Percentiles rank a stretch among this genome's conserved stretches.
Evolutionary conservation across 2,888 invertebrate genomes (phyloP).

Genomic region (Linnaemya vulpina): DNA sequence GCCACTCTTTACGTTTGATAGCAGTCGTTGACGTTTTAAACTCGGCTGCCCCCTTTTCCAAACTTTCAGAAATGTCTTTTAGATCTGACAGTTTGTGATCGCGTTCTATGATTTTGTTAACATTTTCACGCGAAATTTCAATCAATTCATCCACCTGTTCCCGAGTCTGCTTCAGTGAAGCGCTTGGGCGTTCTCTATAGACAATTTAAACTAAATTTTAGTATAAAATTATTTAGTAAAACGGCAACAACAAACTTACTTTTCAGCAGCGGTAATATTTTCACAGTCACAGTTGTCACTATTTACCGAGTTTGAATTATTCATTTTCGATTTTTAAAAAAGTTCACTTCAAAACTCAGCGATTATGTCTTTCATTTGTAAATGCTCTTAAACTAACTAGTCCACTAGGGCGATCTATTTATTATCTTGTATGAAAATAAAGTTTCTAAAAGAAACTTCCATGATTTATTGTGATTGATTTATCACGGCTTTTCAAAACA

Average conservation of each 20-base stretch:
- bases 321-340: conserved; percentile 10
- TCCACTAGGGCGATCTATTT: too few species aligned
- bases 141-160: conserved; percentile 58
- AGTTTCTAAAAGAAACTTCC: neutral
- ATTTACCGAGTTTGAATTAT: conserved; percentile 24
- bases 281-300: conserved; percentile 8
- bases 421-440: neutral
- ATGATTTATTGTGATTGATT: neutral
- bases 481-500: too few species aligned
- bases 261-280: neutral
- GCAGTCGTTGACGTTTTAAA: conserved; percentile 32
- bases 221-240: neutral
- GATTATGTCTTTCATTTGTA: neutral
- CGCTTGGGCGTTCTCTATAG: conserved; percentile 1
- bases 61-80: conserved; percentile 24
- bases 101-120: conserved; percentile 46
- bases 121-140: conserved; percentile 52
- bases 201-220: neutral
- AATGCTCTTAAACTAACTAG: too few species aligned
- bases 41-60: conserved; percentile 31
- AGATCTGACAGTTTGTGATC: conserved; percentile 46
- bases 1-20: conserved; percentile 49
- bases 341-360: neutral
- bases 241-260: conserved; percentile 18
- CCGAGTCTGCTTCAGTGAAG: conserved; percentile 48